phyloP scores from a whole-genome alignment of 1,140 invertebrate species.

The Cepaea nemoralis region DNA sequence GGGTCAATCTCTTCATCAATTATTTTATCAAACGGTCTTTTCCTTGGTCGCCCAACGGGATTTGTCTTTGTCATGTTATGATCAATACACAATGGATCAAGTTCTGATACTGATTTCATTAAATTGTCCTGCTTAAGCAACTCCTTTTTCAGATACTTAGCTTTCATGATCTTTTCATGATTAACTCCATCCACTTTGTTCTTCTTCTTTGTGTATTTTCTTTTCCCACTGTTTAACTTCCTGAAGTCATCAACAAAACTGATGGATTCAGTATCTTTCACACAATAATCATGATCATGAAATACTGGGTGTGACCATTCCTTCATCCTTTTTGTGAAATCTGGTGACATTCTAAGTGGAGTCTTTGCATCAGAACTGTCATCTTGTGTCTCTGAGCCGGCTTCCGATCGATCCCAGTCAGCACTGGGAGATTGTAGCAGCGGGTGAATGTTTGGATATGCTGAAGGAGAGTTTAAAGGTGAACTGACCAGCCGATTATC shows the following conservation, averaged over 20 bases:
- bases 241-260: not conserved
- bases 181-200: slow-evolving; percentile 31
- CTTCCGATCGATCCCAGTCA: slow-evolving; percentile 55
- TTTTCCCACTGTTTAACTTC: slow-evolving; percentile 16
- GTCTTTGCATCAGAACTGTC: slow-evolving; percentile 39
- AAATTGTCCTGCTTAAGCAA: slow-evolving; percentile 38
- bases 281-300: slow-evolving; percentile 68
- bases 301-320: slow-evolving; percentile 47
- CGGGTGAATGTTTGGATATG: slow-evolving; percentile 35
- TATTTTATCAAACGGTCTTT: slow-evolving; percentile 48
- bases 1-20: slow-evolving; percentile 53
- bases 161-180: slow-evolving; percentile 45
- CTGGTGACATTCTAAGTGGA: slow-evolving; percentile 24
- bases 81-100: not conserved
- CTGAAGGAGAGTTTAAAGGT: slow-evolving; percentile 34
- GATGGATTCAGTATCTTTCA: slow-evolving; percentile 35
- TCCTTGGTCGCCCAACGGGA: slow-evolving; percentile 42
- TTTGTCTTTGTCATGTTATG: slow-evolving; percentile 11
- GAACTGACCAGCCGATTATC: slow-evolving; percentile 9
- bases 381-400: slow-evolving; percentile 47
- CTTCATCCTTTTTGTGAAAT: slow-evolving; percentile 14
- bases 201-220: slow-evolving; percentile 39
- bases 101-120: slow-evolving; percentile 2
- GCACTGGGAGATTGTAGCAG: slow-evolving; percentile 47
- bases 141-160: slow-evolving; percentile 46